Base-by-base conservation (phyloP, 2,888 invertebrate species). In the Drosophila melanosoma region DNA sequence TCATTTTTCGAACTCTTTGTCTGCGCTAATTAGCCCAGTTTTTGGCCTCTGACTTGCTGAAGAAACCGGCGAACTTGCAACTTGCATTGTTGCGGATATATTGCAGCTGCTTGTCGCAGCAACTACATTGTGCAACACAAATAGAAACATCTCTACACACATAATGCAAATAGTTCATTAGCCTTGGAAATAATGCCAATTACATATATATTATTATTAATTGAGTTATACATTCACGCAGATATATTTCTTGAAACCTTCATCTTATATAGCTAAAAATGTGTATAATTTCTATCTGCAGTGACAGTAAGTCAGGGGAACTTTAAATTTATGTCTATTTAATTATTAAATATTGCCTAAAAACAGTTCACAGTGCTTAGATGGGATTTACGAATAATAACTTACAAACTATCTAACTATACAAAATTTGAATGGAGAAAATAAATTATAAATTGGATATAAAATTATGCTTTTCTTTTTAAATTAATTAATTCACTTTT, bases 1-100 rank as follows among this genome's bases (percentile, higher is more conserved):
- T 67, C 66, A 35, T 65, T 71, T 76, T 73, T 65, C 42, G 63
- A 79, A 69, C 57, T 79, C 71, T 83, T 87, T 87, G 86, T 87
- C 81, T 76, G 51, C 49, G 72, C 85, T 84, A 84, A 84, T 84
- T 84, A 84, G 83, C 88, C 74, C 81, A 81, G 86, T 68, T 85
- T 85, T 86, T 83, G 83, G 86, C 81, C 78, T 82, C 72, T 74
- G 78, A 75, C 71, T 81, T 65, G 58, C 57, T 51, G 36, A 78
- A 65, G 70, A 68, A 61, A 62, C 51, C 56, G 53, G 48, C 61
- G 59, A 61, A 66, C 51, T 75, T 72, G 68, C 56, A 53, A 51
- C 71, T 65, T 66, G 64, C 51, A 62, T 65, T 78, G 76, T 75
- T 78, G 72, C 79, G 71, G 78, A 74, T 68, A 65, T 68, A 68